These are phyloP conservation scores for Arctocebus calabarensis DNA, from an alignment of 2,797 vertebrate genomes.

Conservation along the genomic window DNA sequence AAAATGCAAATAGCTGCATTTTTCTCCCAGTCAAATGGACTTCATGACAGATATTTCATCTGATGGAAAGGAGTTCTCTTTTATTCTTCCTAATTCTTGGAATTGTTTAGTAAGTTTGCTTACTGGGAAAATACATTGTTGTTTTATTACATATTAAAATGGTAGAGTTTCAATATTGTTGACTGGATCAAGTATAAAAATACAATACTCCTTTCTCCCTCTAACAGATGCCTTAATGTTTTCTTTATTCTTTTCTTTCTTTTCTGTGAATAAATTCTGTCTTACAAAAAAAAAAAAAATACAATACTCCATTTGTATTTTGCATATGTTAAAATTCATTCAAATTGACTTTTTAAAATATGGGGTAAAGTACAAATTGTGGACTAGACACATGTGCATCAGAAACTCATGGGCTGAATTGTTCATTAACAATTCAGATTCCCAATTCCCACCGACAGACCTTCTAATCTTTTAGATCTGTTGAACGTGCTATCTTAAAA, in stretches of 20 bases:
- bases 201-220: not conserved
- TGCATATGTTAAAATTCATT: constrained; percentile 4
- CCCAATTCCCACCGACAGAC: not conserved
- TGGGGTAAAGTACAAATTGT: not conserved
- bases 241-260: no score
- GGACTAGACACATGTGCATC: not conserved
- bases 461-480: not conserved
- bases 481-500: not conserved
- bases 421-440: not conserved
- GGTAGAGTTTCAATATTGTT: not conserved
- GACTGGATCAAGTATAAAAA: constrained; percentile 33
- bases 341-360: not conserved
- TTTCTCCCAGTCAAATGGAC: not conserved
- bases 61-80: not conserved
- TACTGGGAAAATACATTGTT: not conserved
- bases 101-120: constrained; percentile 48
- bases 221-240: no score
- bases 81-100: not conserved
- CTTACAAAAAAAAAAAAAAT: no score
- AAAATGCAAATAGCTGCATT: not conserved
- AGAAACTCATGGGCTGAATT: not conserved
- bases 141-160: constrained; percentile 25
- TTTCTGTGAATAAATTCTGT: no score
- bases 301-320: not conserved
- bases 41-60: constrained; percentile 22